A percentile compares a stretch with the other conserved stretches of the same genome.
Conservation (phyloP, 2,888 invertebrate species). For the Leptopilina syphax region DNA sequence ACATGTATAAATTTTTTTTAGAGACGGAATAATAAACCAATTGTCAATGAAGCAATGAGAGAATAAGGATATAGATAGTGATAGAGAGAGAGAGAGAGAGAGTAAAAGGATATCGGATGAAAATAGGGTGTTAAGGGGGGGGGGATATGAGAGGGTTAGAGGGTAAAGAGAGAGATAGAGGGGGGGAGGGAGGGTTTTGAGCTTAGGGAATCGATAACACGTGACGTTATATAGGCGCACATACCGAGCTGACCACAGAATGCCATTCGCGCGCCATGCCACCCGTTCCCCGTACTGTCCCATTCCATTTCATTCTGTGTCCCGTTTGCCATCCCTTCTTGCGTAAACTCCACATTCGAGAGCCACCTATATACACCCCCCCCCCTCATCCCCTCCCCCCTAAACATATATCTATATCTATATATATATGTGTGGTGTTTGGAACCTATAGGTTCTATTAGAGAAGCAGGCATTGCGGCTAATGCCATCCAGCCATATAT, state of each 20-base stretch:
- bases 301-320: slow-evolving; percentile 45
- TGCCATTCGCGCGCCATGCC: slow-evolving; percentile 71
- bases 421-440: too few relatives aligned
- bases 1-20: too few relatives aligned
- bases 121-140: slow-evolving; percentile 53
- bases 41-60: too few relatives aligned
- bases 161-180: slow-evolving; percentile 50
- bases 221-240: slow-evolving; percentile 71
- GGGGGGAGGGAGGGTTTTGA: slow-evolving; percentile 51
- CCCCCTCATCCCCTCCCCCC: not conserved
- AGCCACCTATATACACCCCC: slow-evolving; percentile 41
- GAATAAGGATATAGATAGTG: too few relatives aligned
- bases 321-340: slow-evolving; percentile 53
- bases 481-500: slow-evolving; percentile 72
- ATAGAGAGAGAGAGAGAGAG: slow-evolving; percentile 53
- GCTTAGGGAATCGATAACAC: slow-evolving; percentile 72
- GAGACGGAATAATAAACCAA: too few relatives aligned
- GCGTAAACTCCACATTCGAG: slow-evolving; percentile 46
- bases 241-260: slow-evolving; percentile 75
- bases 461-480: slow-evolving; percentile 69
- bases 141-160: slow-evolving; percentile 37
- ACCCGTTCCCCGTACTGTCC: slow-evolving; percentile 54
- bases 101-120: slow-evolving; percentile 47
- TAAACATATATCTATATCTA: slow-evolving; percentile 23
- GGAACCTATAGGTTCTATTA: slow-evolving; percentile 63